phyloP scores from a whole-genome alignment of 2,113 vertebrate genomes.

The Toxotes chatareus region DNA sequence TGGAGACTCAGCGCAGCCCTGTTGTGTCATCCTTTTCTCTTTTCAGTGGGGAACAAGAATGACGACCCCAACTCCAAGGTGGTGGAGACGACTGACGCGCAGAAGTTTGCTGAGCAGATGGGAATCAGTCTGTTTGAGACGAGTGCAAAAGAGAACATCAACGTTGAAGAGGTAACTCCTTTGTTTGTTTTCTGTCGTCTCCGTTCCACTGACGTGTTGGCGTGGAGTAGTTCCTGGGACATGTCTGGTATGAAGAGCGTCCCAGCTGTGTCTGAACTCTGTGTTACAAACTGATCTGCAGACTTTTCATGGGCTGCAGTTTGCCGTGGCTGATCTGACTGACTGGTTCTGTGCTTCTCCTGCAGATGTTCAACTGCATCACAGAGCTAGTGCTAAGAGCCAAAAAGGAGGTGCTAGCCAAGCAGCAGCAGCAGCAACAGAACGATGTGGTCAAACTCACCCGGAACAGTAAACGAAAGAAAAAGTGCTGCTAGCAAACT shows the following conservation, averaged over 20 bases:
- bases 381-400: constrained; percentile 97
- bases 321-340: no score
- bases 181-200: not conserved
- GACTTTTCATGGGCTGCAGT: no score
- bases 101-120: constrained; percentile 99
- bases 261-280: not conserved
- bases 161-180: constrained; percentile 94
- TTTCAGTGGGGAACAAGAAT: constrained; percentile 97
- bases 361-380: constrained; percentile 99
- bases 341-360: constrained; percentile 11
- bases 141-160: constrained; percentile 98
- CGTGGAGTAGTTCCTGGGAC: not conserved
- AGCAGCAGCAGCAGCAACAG: constrained; percentile 98
- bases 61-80: constrained; percentile 98
- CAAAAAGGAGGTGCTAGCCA: constrained; percentile 98
- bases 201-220: not conserved
- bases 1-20: not conserved
- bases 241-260: constrained; percentile 21
- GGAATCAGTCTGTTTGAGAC: constrained; percentile 98
- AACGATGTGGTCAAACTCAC: constrained; percentile 98
- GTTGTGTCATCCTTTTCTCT: not conserved
- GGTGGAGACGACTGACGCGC: constrained; percentile 97
- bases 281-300: not conserved
- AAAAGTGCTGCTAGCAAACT: constrained; percentile 94
- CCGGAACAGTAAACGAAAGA: constrained; percentile 99